Conservation (phyloP, 2,797 vertebrate species). For the Gymnothorax javanicus region DNA sequence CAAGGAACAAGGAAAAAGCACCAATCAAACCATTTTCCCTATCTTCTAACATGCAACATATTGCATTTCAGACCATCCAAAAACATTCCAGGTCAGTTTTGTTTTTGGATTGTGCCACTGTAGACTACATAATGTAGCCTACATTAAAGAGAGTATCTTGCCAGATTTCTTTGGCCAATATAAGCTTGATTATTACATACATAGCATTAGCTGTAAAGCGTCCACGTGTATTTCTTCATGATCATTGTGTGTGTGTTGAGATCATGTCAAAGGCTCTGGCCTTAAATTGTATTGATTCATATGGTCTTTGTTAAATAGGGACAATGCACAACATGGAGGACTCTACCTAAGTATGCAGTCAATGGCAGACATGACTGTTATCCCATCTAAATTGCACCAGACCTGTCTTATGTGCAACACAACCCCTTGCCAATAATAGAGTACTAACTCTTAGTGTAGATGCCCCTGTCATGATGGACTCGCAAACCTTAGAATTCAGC, state of each 20-base stretch:
- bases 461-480: neutral
- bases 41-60: neutral
- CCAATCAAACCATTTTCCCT: neutral
- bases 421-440: neutral
- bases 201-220: neutral
- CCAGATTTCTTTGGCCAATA: neutral
- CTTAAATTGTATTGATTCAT: neutral
- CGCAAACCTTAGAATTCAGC: neutral
- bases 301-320: neutral
- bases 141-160: neutral
- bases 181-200: neutral
- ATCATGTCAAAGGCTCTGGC: neutral
- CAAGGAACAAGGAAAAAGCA: neutral
- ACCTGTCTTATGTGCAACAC: neutral
- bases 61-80: neutral
- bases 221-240: neutral
- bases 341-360: neutral
- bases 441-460: neutral
- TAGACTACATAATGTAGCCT: neutral
- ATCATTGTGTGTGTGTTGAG: neutral
- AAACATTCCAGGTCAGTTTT: neutral
- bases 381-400: neutral
- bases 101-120: neutral
- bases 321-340: neutral
- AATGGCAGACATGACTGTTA: neutral